Evolutionary conservation across 2,888 invertebrate species (phyloP).

Genomic region (Hydraecia micacea): DNA sequence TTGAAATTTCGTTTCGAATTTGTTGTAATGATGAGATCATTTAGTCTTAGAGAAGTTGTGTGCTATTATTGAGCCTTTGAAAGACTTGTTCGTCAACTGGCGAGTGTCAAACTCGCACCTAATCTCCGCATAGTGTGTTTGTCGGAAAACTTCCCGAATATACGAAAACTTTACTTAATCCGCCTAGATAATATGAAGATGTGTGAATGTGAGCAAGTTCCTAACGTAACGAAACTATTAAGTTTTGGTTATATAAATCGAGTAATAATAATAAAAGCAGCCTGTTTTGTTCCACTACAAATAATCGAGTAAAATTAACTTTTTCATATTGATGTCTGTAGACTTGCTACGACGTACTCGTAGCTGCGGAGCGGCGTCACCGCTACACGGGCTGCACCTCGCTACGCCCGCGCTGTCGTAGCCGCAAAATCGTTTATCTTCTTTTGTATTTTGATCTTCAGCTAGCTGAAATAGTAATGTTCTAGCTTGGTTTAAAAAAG

Average conservation of each 20-base stretch:
- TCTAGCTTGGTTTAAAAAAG: background rate
- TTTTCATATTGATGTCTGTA: background rate
- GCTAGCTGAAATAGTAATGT: background rate
- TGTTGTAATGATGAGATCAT: background rate
- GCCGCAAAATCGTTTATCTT: background rate
- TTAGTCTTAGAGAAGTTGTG: background rate
- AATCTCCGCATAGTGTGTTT: constrained; percentile 15
- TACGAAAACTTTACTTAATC: constrained; percentile 15
- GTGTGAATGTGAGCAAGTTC: background rate
- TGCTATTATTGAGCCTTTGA: constrained; percentile 8
- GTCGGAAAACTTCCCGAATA: background rate
- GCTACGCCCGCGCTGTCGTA: background rate
- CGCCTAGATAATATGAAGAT: background rate
- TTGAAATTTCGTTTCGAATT: background rate
- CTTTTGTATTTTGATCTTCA: background rate
- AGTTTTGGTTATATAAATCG: background rate
- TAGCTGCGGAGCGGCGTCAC: background rate
- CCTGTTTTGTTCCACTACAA: background rate
- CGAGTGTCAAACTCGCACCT: too few relatives aligned
- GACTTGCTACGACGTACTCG: background rate
- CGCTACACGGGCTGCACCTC: background rate
- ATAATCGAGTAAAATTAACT: background rate
- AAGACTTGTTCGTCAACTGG: background rate
- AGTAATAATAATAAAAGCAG: background rate
- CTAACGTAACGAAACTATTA: background rate